phyloP scores from a whole-genome alignment of 2,888 invertebrate genomes.

The Hybos culiciformis region DNA sequence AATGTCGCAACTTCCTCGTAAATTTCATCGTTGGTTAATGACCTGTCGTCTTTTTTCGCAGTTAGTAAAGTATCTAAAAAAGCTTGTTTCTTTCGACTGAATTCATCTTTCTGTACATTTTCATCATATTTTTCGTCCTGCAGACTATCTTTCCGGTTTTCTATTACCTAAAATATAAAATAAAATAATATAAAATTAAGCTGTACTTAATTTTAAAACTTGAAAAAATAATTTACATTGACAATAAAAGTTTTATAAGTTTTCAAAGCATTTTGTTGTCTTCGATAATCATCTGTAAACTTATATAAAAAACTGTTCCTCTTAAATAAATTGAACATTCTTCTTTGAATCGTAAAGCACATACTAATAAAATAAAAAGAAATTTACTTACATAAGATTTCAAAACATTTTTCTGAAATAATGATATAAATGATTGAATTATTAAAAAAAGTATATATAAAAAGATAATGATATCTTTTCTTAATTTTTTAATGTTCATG shows the following conservation, averaged over 20 bases:
- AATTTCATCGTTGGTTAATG: constrained; percentile 23
- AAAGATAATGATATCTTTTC: too few relatives aligned
- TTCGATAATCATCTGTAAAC: constrained; percentile 37
- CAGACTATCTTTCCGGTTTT: too few relatives aligned
- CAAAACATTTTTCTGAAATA: too few relatives aligned
- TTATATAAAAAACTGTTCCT: constrained; percentile 20
- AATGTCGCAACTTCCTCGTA: constrained; percentile 33
- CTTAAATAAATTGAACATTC: constrained; percentile 22
- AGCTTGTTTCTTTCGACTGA: constrained; percentile 22
- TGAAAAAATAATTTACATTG: constrained; percentile 15
- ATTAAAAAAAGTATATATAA: too few relatives aligned
- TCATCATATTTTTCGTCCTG: too few relatives aligned
- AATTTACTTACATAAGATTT: too few relatives aligned
- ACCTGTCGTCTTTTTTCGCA: constrained; percentile 22
- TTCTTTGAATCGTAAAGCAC: constrained; percentile 24
- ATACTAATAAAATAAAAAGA: too few relatives aligned
- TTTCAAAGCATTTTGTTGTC: constrained; percentile 32
- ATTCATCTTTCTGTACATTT: background rate
- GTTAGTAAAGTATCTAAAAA: constrained; percentile 29
- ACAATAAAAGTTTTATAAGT: constrained; percentile 30
- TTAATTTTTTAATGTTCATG: too few relatives aligned
- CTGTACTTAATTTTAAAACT: too few relatives aligned
- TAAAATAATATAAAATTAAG: background rate
- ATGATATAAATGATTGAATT: too few relatives aligned
- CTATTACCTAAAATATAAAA: constrained; percentile 22